Conservation (phyloP, 1,140 invertebrate genomes). For the Apis florea region DNA sequence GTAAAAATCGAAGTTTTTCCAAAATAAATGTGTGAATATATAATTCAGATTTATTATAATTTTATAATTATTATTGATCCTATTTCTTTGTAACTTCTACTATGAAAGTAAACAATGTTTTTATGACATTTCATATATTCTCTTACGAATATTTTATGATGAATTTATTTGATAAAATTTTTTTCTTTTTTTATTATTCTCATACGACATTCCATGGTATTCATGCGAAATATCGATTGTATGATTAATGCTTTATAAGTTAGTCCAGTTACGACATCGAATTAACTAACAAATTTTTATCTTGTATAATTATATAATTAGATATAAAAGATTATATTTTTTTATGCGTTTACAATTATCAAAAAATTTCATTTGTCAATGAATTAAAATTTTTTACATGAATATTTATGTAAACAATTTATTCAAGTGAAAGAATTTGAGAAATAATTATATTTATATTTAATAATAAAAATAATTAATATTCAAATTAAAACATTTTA, state of each 20-base stretch:
- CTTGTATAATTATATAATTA: neutral
- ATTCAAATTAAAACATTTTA: neutral
- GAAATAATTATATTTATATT: neutral
- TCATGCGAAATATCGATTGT: conserved; percentile 40
- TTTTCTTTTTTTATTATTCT: neutral
- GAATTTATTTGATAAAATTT: neutral
- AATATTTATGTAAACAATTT: neutral
- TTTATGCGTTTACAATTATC: neutral
- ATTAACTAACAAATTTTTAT: conserved; percentile 24
- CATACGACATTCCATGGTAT: conserved; percentile 30
- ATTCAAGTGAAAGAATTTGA: neutral
- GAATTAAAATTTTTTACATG: neutral
- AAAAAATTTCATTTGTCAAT: neutral
- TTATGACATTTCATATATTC: neutral
- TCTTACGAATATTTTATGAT: neutral
- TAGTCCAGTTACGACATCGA: conserved; percentile 10
- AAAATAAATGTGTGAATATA: neutral
- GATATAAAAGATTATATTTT: too few relatives aligned
- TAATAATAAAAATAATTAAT: neutral
- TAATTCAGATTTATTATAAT: neutral
- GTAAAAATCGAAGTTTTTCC: neutral
- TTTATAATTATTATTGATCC: neutral
- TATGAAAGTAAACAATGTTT: conserved; percentile 24
- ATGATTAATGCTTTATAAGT: conserved; percentile 9
- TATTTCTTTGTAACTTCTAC: neutral